Percentiles rank a stretch among this genome's conserved stretches.
Conservation (phyloP, 2,888 invertebrate genomes). For the Drosophila quinaria region DNA sequence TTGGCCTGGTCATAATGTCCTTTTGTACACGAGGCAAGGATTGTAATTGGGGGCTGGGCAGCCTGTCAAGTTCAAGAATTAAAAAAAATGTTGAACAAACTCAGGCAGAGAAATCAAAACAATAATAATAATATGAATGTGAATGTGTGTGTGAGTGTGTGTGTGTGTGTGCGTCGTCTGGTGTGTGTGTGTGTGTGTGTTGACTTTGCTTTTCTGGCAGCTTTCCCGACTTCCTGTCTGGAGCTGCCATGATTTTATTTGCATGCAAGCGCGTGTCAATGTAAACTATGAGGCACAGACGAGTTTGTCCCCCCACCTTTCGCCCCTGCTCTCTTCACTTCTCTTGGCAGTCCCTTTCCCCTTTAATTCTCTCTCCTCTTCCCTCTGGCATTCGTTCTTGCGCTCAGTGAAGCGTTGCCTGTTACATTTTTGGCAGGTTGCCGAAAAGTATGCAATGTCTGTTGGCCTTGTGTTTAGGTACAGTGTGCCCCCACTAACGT, state of each 20-base stretch:
- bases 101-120: conserved; percentile 62
- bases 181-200: conserved; percentile 6
- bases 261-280: conserved; percentile 67
- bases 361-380: background rate
- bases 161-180: conserved; percentile 2
- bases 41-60: conserved; percentile 35
- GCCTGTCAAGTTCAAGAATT: conserved; percentile 79
- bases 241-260: conserved; percentile 63
- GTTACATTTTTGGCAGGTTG: conserved; percentile 68
- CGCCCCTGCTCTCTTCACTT: background rate
- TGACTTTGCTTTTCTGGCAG: conserved; percentile 21
- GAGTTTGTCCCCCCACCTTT: conserved; percentile 22
- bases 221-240: conserved; percentile 58
- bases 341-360: background rate
- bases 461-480: conserved; percentile 39
- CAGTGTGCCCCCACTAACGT: background rate
- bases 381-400: conserved; percentile 3
- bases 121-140: conserved; percentile 53
- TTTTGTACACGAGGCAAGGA: conserved; percentile 24
- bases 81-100: conserved; percentile 65
- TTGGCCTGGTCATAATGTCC: conserved; percentile 41
- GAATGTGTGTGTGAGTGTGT: conserved; percentile 7
- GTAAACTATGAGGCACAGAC: conserved; percentile 56
- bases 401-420: conserved; percentile 60
- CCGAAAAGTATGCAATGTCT: conserved; percentile 66